Conservation (phyloP, 1,140 invertebrate species). For the Drosophila oshimai region DNA sequence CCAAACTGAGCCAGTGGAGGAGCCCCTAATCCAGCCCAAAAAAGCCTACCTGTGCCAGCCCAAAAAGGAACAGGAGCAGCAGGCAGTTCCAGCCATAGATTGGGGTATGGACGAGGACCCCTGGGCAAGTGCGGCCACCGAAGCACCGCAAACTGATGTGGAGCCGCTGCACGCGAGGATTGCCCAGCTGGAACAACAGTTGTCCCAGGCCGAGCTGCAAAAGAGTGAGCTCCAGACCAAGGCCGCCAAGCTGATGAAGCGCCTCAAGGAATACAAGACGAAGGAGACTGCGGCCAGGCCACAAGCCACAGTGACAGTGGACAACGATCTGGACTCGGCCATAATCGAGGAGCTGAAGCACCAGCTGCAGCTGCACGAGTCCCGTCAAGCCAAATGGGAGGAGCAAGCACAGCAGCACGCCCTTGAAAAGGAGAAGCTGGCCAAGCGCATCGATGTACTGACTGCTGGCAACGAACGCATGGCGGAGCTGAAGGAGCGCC, state of each 20-base stretch:
- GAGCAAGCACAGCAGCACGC: slow-evolving; percentile 85
- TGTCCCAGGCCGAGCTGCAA: slow-evolving; percentile 84
- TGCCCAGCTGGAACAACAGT: slow-evolving; percentile 83
- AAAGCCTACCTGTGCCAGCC: slow-evolving; percentile 84
- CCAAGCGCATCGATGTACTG: slow-evolving; percentile 89
- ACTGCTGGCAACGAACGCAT: slow-evolving; percentile 90
- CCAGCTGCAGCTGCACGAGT: slow-evolving; percentile 87
- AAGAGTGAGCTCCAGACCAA: slow-evolving; percentile 86
- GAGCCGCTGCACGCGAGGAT: slow-evolving; percentile 82
- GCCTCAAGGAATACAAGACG: slow-evolving; percentile 89
- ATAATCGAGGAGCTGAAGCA: slow-evolving; percentile 89
- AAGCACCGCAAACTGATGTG: slow-evolving; percentile 1
- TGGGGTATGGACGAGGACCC: slow-evolving; percentile 84
- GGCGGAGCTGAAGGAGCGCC: slow-evolving; percentile 90
- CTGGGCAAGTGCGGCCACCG: slow-evolving; percentile 39
- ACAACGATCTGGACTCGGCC: slow-evolving; percentile 87
- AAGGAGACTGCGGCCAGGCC: slow-evolving; percentile 61
- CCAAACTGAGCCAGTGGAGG: slow-evolving; percentile 73
- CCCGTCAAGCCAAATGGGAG: slow-evolving; percentile 85
- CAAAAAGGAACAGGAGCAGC: slow-evolving; percentile 8
- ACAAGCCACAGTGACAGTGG: background rate
- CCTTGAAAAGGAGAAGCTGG: slow-evolving; percentile 86
- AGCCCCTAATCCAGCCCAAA: slow-evolving; percentile 84
- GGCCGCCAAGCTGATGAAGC: slow-evolving; percentile 88
- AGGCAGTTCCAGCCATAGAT: slow-evolving; percentile 78